Evolutionary conservation across 2,888 invertebrate genomes (phyloP).

Genomic region (Parochlus steinenii): DNA sequence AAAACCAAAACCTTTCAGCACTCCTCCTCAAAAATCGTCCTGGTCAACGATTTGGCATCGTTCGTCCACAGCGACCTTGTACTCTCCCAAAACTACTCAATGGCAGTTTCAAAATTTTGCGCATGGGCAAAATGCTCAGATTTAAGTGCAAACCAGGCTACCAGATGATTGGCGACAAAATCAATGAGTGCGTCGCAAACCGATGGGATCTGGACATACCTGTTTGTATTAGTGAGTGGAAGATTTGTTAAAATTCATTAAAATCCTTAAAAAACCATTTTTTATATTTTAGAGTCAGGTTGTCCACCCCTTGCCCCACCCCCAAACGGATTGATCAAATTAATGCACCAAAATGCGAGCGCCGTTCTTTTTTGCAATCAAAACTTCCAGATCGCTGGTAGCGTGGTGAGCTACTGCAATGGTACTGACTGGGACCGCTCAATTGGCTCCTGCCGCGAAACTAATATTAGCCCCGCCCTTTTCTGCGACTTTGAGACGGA

Average conservation of each 20-base stretch:
- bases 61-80: conserved; percentile 5
- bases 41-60: neutral
- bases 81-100: conserved; percentile 4
- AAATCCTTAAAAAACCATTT: conserved; percentile 1
- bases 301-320: conserved; percentile 33
- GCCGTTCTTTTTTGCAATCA: conserved; percentile 49
- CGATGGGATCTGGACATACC: conserved; percentile 8
- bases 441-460: conserved; percentile 38
- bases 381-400: conserved; percentile 41
- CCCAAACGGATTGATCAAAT: conserved; percentile 35
- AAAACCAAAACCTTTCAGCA: no score
- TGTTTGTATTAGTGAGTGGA: conserved; percentile 10
- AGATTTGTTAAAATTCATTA: neutral
- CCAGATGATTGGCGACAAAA: conserved; percentile 4
- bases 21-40: no score
- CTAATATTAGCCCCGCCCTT: conserved; percentile 13
- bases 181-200: conserved; percentile 4
- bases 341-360: conserved; percentile 36
- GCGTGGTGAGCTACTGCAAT: conserved; percentile 48
- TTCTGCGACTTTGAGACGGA: conserved; percentile 26
- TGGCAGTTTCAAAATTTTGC: conserved; percentile 1
- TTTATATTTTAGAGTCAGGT: conserved; percentile 34
- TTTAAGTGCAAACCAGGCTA: conserved; percentile 11
- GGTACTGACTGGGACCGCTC: conserved; percentile 52
- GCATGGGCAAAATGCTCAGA: conserved; percentile 9